phyloP scores from a whole-genome alignment of 2,797 vertebrate species.

The Myripristis murdjan region DNA sequence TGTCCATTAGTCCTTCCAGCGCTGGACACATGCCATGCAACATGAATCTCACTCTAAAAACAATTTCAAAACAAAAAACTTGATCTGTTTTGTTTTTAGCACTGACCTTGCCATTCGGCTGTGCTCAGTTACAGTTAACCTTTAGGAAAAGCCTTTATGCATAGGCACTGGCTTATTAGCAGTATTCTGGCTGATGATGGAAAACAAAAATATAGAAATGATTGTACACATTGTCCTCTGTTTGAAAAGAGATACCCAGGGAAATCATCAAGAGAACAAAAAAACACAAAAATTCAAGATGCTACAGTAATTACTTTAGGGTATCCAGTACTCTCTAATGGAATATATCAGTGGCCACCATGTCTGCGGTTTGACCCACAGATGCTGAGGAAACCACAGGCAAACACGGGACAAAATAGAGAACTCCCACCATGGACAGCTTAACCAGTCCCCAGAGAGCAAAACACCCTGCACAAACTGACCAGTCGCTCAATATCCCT shows the following conservation, averaged over 20 bases:
- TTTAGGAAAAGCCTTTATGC: conserved; percentile 53
- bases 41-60: conserved; percentile 58
- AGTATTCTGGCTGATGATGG: conserved; percentile 63
- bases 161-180: conserved; percentile 77
- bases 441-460: conserved; percentile 43
- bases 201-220: conserved; percentile 85
- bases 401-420: conserved; percentile 66
- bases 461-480: conserved; percentile 51
- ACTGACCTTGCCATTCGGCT: conserved; percentile 63
- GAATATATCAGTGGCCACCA: conserved; percentile 83
- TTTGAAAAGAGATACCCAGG: conserved; percentile 86
- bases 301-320: conserved; percentile 86
- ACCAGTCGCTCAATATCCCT: conserved; percentile 53
- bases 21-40: conserved; percentile 40
- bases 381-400: conserved; percentile 63
- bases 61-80: conserved; percentile 49
- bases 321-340: conserved; percentile 84
- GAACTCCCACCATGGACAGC: conserved; percentile 57
- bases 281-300: conserved; percentile 76
- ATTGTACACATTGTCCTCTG: conserved; percentile 84
- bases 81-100: conserved; percentile 65
- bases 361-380: conserved; percentile 73
- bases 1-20: conserved; percentile 52
- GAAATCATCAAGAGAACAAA: conserved; percentile 87
- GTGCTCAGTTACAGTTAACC: conserved; percentile 61